Evolutionary conservation across 2,113 vertebrate genomes (phyloP), one percentile per base, ranked within the genome.

Genomic region (Cynocephalus volans): DNA sequence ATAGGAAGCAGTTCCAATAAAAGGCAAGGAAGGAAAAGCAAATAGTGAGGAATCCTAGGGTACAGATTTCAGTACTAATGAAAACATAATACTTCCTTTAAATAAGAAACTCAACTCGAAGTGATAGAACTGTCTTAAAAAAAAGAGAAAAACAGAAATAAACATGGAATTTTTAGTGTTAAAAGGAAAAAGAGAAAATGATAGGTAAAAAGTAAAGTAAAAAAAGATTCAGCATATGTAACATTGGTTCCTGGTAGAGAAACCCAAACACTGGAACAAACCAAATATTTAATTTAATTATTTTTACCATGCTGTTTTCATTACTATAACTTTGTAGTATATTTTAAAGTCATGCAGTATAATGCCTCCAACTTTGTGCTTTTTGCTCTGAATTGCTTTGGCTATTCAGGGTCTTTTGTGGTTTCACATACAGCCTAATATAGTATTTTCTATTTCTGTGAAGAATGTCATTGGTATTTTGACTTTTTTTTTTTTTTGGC

Each of bases 101-200:
- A 69, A 65, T 56, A 88, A 54, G n/a, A 54, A 69, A 89, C 26
- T 84, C 28, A 58, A 45, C 52, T 56, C 64, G 21, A 93, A 84
- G 24, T 77, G 41, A 45, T 45, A 58, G 67, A 84, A 67, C 69
- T 88, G 73, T 75, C 36, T 77, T 28, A 89, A 83, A 64, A 89
- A 3, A 84, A 82, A 48, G 31, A 54, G 33, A 33, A 67, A 54
- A 69, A 48, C 72, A 75, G 45, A 86, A n/a, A 82, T 50, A 8
- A 70, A 81, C 28, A 83, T 76, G 52, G 77, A 77, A 84, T 69
- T 83, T 69, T 50, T 26, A 76, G 15, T 48, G 5, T 58, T 48
- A 95, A 90, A 65, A 65, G 75, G n/a, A 24, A 75, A 62, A 88
- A 67, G 36, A 84, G 24, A 80, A 85, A 45, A 79, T 52, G 41